Evolutionary conservation across 2,113 vertebrate genomes (phyloP), one percentile per base, ranked within the genome.

Genomic region (Serilophus lunatus): DNA sequence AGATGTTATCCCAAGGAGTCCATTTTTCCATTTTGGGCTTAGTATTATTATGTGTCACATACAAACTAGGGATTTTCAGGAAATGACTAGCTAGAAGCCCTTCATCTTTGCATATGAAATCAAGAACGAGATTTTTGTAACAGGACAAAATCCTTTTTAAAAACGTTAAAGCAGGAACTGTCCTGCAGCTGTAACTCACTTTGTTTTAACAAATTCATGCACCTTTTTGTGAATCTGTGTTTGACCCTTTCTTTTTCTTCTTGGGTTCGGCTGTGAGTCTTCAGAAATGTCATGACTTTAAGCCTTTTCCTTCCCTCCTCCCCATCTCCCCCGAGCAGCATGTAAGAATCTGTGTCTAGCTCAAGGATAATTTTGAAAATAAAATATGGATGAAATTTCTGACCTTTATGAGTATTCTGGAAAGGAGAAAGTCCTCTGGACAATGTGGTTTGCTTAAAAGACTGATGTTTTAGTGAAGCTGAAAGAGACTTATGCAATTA

Each of bases 321-420:
- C 31, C 9, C 10, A 11, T 2, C 10, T 3, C 0, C 1, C 13
- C 31, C 5, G 3, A 84, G 29, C 35, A 64, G 5, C 29, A 25
- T 28, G 5, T 28, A 66, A 68, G 24, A 76, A 49, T 61, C n/a
- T 68, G 25, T 69, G 16, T 40, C 59, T 44, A 83, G 47, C n/a
- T 66, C 17, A 70, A 47, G 17, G 23, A 74, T 44, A 65, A 82
- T 51, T 70, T 42, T 79, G 18, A 66, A 94, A 90, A 76, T 59
- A 72, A 94, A 85, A 53, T 33, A 64, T 29, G 22, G 57, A 80
- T 88, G 1, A 47, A 79, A 89, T 85, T 83, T 78, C 33, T 81
- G 71, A 86, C 56, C 72, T 70, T 92, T 75, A 31, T 64, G 54
- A 72, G 8, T 35, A 16, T 40, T 54, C 18, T 54, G 50, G 70